Percentiles rank a stretch among this genome's conserved stretches.
These are phyloP conservation scores for Mellilla xanthometata DNA, from an alignment of 2,888 invertebrate species.

Conservation along the genomic window DNA sequence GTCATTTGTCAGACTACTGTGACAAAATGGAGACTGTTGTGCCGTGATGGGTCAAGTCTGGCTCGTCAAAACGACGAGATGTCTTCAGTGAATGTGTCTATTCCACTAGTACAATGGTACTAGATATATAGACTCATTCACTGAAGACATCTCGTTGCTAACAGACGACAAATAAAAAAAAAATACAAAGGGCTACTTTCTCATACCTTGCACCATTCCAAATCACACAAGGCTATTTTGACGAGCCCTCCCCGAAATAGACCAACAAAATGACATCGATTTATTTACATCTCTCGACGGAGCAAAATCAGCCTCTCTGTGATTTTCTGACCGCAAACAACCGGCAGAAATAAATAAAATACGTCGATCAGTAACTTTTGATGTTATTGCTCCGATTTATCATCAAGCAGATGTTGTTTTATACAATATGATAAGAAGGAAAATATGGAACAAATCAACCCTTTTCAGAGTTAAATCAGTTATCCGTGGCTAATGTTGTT, in stretches of 20 bases:
- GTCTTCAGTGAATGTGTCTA: too few species aligned
- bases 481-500: too few species aligned
- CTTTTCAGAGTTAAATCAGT: too few species aligned
- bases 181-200: background rate
- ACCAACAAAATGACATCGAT: constrained; percentile 32
- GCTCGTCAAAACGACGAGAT: too few species aligned
- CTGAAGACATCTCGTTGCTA: too few species aligned
- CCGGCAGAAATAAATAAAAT: constrained; percentile 1
- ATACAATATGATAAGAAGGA: background rate
- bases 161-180: too few species aligned
- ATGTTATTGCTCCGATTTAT: background rate
- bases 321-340: constrained; percentile 12
- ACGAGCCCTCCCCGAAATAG: constrained; percentile 26
- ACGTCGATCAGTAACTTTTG: constrained; percentile 9
- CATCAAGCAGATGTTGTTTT: background rate
- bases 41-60: too few species aligned
- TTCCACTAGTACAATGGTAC: too few species aligned
- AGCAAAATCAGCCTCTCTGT: constrained; percentile 3
- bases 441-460: too few species aligned
- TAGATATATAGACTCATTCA: too few species aligned
- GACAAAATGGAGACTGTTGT: too few species aligned
- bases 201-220: constrained; percentile 17
- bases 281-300: constrained; percentile 29
- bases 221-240: constrained; percentile 33
- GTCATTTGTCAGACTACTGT: too few species aligned